Percentiles rank a stretch among this genome's conserved stretches.
Evolutionary conservation across 2,888 invertebrate genomes (phyloP).

Genomic region (Drosophila borealis): DNA sequence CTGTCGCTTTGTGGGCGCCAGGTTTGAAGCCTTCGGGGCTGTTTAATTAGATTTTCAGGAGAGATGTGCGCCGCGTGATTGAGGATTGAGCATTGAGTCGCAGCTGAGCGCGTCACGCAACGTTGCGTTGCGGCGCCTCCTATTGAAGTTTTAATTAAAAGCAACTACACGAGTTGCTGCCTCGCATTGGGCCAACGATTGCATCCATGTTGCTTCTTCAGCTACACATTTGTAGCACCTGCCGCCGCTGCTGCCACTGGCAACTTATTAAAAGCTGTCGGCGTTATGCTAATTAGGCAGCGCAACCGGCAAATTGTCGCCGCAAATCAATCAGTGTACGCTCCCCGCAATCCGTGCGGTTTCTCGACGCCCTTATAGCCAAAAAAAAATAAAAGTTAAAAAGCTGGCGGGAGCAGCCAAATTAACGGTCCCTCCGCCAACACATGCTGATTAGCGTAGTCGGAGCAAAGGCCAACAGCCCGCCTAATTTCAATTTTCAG

Average conservation of each 20-base stretch:
- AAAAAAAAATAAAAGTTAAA: slow-evolving; percentile 2
- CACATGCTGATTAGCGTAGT: slow-evolving; percentile 67
- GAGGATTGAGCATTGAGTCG: slow-evolving; percentile 48
- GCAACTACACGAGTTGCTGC: slow-evolving; percentile 52
- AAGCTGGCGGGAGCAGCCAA: slow-evolving; percentile 32
- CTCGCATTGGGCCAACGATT: slow-evolving; percentile 22
- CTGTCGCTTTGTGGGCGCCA: too few relatives aligned
- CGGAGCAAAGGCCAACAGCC: slow-evolving; percentile 44
- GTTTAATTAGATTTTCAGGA: slow-evolving; percentile 72
- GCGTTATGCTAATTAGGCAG: slow-evolving; percentile 70
- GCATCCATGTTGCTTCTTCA: slow-evolving; percentile 23
- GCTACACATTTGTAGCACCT: slow-evolving; percentile 59
- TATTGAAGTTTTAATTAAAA: slow-evolving; percentile 83
- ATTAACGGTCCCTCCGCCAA: slow-evolving; percentile 41
- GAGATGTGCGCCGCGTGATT: slow-evolving; percentile 65
- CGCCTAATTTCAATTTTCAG: slow-evolving; percentile 62
- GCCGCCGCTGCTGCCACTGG: slow-evolving; percentile 30
- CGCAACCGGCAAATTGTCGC: slow-evolving; percentile 43
- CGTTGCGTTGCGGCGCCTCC: slow-evolving; percentile 14
- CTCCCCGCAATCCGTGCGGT: not conserved
- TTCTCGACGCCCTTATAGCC: too few relatives aligned
- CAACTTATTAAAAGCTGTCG: slow-evolving; percentile 68
- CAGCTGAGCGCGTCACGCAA: slow-evolving; percentile 44
- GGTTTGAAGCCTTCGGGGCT: slow-evolving; percentile 34
- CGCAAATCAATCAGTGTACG: slow-evolving; percentile 68